Evolutionary conservation across 2,888 invertebrate genomes (phyloP), one percentile per base, ranked within the genome.

Genomic region (Eupithecia inturbata): DNA sequence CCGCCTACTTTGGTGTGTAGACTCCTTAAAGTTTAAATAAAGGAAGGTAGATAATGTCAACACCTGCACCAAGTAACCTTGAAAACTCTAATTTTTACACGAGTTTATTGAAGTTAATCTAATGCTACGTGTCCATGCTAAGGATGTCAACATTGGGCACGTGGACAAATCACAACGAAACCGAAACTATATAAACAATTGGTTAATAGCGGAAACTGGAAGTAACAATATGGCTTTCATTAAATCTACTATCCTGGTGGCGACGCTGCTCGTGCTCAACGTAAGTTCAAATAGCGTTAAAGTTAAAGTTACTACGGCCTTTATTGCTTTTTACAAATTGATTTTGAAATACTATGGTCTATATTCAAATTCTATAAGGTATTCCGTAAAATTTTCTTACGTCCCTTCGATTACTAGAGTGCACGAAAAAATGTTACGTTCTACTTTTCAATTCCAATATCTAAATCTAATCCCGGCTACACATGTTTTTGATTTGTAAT

Each of bases 221-320:
- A 78, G 76, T 77, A 77, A 74, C 76, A 79, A 80, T 31, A 81
- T 81, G 81, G 71, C 79, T 49, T 74, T 75, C 76, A 49, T 74
- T 67, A 79, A 80, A 79, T 77, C 75, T 36, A 77, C 77, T 39
- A 73, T 70, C 67, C 70, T 81, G 9, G 74, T 79, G 10, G 77
- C 76, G 14, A 78, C 74, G 60, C 74, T 80, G 49, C 75, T 81
- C 2, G 71, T 80, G 41, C 67, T 81, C 39, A 80, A 81, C 71
- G 81, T 81, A 79, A 81, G 81, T 77, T 68, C 41, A 33, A 16
- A 70, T 31, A 28, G 16, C 60, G 28, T 62, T 62, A 7, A 31
- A 62, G 6, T 49, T n/a, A n/a, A 70, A 10, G 14, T 49, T 60
- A 22, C n/a, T 53, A 22, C 10, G 57, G 5, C 26, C 57, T 57